Percentiles rank a stretch among this genome's conserved stretches.
These are phyloP conservation scores for Dendroctonus ponderosae DNA, from an alignment of 1,140 invertebrate species.

Conservation along the genomic window DNA sequence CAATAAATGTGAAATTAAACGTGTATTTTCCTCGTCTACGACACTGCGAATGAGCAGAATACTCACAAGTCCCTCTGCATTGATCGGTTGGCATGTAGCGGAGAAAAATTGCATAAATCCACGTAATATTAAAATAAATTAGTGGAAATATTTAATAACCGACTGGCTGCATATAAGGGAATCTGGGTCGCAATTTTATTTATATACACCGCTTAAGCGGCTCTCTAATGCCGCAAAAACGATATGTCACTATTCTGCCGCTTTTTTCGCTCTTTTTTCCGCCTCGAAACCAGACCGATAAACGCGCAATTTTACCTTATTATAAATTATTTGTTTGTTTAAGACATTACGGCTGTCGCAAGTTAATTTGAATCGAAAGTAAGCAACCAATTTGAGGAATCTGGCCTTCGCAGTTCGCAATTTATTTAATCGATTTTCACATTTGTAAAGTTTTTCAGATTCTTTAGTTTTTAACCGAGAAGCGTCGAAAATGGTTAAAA, in stretches of 20 bases:
- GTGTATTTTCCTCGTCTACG: no score
- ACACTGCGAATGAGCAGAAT: no score
- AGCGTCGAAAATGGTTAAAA: no score
- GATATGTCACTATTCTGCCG: slow-evolving; percentile 27
- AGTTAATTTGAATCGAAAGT: no score
- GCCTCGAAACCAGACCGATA: slow-evolving; percentile 10
- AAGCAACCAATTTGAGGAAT: no score
- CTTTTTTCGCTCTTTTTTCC: slow-evolving; percentile 4
- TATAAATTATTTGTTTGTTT: slow-evolving; percentile 28
- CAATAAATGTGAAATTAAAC: no score
- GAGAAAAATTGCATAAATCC: slow-evolving; percentile 21
- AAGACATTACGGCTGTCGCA: not conserved
- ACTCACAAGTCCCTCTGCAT: no score
- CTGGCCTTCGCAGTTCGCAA: no score
- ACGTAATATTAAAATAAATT: slow-evolving; percentile 26
- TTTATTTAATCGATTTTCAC: no score
- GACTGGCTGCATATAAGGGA: slow-evolving; percentile 19
- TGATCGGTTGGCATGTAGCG: not conserved
- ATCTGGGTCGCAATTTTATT: slow-evolving; percentile 24
- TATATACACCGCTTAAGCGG: slow-evolving; percentile 10
- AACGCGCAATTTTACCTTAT: slow-evolving; percentile 13
- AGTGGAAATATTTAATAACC: slow-evolving; percentile 27
- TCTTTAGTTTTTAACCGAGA: no score
- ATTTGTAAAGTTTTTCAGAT: no score
- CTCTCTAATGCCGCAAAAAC: slow-evolving; percentile 31